phyloP scores from a whole-genome alignment of 1,140 invertebrate genomes.

The Euwallacea similis region DNA sequence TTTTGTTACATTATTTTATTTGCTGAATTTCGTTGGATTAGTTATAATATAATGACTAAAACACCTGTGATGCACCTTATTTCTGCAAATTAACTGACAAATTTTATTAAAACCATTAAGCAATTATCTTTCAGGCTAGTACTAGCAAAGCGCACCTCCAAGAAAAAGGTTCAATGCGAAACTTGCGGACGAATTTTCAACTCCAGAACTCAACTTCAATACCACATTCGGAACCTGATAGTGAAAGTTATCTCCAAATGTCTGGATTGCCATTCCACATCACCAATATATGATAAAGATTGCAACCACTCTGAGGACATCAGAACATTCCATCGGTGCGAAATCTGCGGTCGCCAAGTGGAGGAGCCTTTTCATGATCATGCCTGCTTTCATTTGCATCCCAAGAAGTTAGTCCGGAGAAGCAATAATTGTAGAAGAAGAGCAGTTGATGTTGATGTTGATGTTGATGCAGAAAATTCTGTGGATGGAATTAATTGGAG shows the following conservation, averaged over 20 bases:
- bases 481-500: neutral
- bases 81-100: neutral
- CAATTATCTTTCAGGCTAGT: constrained; percentile 10
- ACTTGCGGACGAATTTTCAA: constrained; percentile 61
- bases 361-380: constrained; percentile 9
- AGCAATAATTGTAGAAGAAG: neutral
- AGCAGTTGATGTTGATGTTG: neutral
- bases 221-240: constrained; percentile 58
- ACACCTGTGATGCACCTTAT: no score
- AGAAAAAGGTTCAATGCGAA: constrained; percentile 11
- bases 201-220: constrained; percentile 56
- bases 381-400: constrained; percentile 25
- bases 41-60: no score
- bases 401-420: neutral
- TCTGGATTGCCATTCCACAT: constrained; percentile 9
- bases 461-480: neutral
- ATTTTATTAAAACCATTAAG: neutral
- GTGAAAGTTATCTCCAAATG: constrained; percentile 15
- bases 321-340: neutral
- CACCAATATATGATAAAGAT: constrained; percentile 1
- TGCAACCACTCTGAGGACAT: neutral
- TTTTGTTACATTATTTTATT: no score
- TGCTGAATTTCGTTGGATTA: no score
- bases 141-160: neutral
- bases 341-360: constrained; percentile 17